Conservation (phyloP, 2,113 vertebrate genomes). For the Chunga burmeisteri region DNA sequence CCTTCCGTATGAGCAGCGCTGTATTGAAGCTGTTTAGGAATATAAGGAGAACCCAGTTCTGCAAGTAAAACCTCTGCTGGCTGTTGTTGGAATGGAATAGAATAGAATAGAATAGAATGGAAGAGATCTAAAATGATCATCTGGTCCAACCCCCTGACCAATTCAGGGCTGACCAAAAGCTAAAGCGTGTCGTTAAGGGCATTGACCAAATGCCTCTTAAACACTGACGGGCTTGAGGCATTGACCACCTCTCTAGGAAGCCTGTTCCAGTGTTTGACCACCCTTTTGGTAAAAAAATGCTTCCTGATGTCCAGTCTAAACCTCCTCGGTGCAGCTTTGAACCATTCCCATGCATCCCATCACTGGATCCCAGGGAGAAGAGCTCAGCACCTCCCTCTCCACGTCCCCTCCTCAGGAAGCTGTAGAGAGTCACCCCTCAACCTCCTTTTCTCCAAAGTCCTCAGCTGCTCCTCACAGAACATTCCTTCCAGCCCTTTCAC, state of each 20-base stretch:
- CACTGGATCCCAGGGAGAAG: not conserved
- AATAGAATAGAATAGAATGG: not conserved
- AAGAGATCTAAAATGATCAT: rapidly evolving
- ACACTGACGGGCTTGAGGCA: not conserved
- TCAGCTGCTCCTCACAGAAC: not conserved
- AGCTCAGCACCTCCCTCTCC: not conserved
- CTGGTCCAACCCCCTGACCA: not conserved
- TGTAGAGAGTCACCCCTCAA: not conserved
- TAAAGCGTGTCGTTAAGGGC: not conserved
- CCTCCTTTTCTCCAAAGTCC: not conserved
- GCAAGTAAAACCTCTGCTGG: not conserved
- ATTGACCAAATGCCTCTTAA: not conserved
- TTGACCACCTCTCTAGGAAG: not conserved
- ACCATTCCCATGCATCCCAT: not conserved
- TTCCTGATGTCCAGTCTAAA: not conserved
- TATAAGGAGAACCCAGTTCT: not conserved
- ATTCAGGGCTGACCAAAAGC: not conserved
- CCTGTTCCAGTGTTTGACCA: not conserved
- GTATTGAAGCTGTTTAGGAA: not conserved
- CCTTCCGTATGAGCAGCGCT: not conserved
- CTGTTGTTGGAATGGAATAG: not conserved
- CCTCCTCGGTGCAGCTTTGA: not conserved
- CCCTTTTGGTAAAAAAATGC: not conserved
- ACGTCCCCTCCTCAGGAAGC: not conserved
- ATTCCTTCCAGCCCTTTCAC: not conserved